phyloP scores from a whole-genome alignment of 2,888 invertebrate genomes.

The Tipula lateralis region DNA sequence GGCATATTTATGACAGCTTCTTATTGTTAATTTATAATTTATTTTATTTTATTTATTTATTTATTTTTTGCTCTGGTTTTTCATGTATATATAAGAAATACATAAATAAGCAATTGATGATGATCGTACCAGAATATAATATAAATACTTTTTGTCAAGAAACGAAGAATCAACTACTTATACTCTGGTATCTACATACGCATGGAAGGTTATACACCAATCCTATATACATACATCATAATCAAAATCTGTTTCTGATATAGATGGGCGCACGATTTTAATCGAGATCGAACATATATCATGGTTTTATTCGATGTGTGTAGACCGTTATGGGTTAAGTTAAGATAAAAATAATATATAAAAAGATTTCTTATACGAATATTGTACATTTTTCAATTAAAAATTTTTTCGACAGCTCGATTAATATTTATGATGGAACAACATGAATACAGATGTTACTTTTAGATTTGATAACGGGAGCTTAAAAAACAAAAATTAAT shows the following conservation, averaged over 20 bases:
- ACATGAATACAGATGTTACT: not conserved
- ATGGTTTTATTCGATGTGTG: not conserved
- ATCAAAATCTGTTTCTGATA: too few relatives aligned
- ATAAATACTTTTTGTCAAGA: too few relatives aligned
- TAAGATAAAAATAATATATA: too few relatives aligned
- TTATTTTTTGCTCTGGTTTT: not conserved
- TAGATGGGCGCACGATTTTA: not conserved
- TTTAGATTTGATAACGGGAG: not conserved
- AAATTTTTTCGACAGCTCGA: not conserved
- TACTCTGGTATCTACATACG: too few relatives aligned
- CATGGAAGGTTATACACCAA: too few relatives aligned
- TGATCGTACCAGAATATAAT: not conserved
- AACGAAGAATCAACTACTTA: too few relatives aligned
- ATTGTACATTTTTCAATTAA: not conserved
- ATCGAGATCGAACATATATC: not conserved
- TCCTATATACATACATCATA: too few relatives aligned
- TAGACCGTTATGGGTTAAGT: not conserved
- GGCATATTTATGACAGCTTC: not conserved
- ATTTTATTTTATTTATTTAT: not conserved
- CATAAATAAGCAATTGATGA: not conserved
- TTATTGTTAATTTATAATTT: not conserved
- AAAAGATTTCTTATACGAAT: not conserved
- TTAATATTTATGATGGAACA: not conserved
- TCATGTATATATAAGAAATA: not conserved
- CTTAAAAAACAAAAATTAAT: not conserved